Base-by-base conservation (phyloP, 2,797 vertebrate genomes). In the Liparis tanakae region DNA sequence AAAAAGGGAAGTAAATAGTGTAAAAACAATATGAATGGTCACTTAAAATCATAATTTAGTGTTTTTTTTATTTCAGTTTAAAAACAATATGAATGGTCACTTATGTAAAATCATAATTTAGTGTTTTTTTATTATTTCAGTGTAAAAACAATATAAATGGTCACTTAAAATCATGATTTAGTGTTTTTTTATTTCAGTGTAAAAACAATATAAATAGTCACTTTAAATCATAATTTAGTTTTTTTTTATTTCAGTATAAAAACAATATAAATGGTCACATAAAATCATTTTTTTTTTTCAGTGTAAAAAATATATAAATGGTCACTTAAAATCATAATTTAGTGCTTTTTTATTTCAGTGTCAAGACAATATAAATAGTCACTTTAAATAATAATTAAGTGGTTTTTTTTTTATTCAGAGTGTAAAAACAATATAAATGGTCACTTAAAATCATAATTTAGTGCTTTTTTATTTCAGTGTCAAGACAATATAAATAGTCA, bases 1-100 rank as follows among this genome's bases (percentile, higher is more conserved):
- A 72, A 79, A 76, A 59, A 79, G 25, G 25, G 25, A 30, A 30
- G 25, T 2, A 71, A 14, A 69, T 0, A 44, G 6, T 7, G 1
- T n/a, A 20, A 59, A 50, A 39, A 33, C 3, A 14, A 4, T 2
- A 30, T 4, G 4, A 30, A 30, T 30, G 25, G 25, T 30, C 25
- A 30, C 25, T 30, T 30, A 30, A 30, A 30, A 30, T 30, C 25
- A 30, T 30, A 30, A 30, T 30, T 30, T 30, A 30, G 25, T 30
- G 25, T 30, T 30, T 30, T 30, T 30, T 30, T 30, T 30, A 30
- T 2, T 30, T 30, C 25, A 30, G 25, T 30, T 2, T 2, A 30
- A 30, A 30, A 30, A 30, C 25, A 30, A 30, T 30, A 30, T 30
- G 4, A 55, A 56, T 41, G 36, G 12, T 22, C 36, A 39, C 34